phyloP scores from a whole-genome alignment of 2,888 invertebrate species.

The Noctua fimbriata region DNA sequence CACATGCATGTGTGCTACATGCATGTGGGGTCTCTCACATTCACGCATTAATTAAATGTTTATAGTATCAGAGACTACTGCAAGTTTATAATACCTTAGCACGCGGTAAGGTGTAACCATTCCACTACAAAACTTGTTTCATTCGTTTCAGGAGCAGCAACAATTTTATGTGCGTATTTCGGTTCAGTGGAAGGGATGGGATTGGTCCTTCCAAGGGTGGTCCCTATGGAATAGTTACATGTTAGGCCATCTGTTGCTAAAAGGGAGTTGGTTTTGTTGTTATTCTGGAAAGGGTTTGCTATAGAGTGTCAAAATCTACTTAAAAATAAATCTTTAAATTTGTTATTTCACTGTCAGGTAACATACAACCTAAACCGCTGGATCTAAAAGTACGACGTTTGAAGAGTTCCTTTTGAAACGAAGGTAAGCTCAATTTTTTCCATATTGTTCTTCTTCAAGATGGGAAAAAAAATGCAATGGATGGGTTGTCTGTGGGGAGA shows the following conservation, averaged over 20 bases:
- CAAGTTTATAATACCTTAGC: background rate
- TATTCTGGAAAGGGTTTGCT: background rate
- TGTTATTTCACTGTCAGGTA: background rate
- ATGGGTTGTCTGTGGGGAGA: no score
- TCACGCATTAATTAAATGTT: background rate
- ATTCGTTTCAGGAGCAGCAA: constrained; percentile 24
- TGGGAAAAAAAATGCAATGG: no score
- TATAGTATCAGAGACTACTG: background rate
- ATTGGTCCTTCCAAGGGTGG: constrained; percentile 14
- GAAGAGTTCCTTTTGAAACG: no score
- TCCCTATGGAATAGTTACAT: constrained; percentile 33
- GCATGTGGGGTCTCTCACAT: no score
- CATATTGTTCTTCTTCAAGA: no score
- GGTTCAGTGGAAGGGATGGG: constrained; percentile 39
- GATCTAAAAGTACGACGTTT: no score
- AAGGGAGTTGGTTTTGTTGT: background rate
- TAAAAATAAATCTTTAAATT: background rate
- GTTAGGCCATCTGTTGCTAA: constrained; percentile 48
- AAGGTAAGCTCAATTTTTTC: no score
- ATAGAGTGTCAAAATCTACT: background rate
- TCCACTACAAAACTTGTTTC: constrained; percentile 1
- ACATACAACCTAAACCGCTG: background rate
- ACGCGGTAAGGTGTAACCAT: no score
- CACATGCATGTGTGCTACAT: no score
- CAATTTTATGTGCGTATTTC: constrained; percentile 37